Base-by-base conservation (phyloP, 2,797 vertebrate species). In the Muscicapa comitata region DNA sequence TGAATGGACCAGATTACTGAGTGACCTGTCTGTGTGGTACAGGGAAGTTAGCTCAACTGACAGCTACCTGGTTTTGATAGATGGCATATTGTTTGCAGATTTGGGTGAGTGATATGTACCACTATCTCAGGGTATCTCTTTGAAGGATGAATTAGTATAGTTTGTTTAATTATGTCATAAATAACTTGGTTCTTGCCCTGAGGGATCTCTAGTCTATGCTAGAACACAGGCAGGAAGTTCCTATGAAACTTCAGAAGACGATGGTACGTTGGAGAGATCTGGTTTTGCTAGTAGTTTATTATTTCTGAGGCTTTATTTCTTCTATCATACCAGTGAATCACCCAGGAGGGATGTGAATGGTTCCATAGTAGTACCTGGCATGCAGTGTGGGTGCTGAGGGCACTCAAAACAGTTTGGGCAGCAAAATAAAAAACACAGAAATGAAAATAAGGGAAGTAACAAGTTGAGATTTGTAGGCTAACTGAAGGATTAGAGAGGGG, bases 91-190 rank as follows among this genome's bases (percentile, higher is more conserved):
- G 48, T 93, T 94, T 92, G 90, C 57, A 93, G 93, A 86, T 95
- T 31, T 59, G 74, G n/a, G 17, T 51, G 68, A 79, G 28, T 35
- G 71, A 83, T 87, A 71, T 4, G 20, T 59, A 53, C 48, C 29
- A 4, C 76, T 94, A 88, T 94, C 75, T 95, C 45, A 80, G 75
- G 63, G 26, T 87, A 87, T 86, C 87, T 95, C 53, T 94, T 93
- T 94, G 91, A 93, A 90, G 82, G 81, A 51, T 90, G 45, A 94
- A 65, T 86, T 93, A 94, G 47, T 88, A 8, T 91, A 90, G 88
- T 70, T 93, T 90, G 78, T 76, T 94, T 77, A 93, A 94, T 90
- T 95, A 77, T 61, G 35, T 94, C 68, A 66, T 96, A 93, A 94
- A 87, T 95, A 85, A 88, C 47, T 72, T 78, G 31, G 16, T 50